phyloP scores from a whole-genome alignment of 2,888 invertebrate genomes.

The Glyphotaelius pellucidus region DNA sequence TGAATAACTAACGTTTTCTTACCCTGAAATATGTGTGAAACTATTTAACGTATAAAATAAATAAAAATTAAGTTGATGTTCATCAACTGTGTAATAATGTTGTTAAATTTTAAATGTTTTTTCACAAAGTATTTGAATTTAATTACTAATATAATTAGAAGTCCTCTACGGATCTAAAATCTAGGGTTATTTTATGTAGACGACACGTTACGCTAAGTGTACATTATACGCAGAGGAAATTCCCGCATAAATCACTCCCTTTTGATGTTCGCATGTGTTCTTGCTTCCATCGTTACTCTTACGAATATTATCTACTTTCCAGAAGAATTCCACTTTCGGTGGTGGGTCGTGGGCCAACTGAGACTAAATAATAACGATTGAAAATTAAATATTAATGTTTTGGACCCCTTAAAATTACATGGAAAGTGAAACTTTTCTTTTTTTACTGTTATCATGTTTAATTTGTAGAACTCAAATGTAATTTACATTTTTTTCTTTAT shows the following conservation, averaged over 20 bases:
- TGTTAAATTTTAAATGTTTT: no score
- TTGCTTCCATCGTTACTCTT: conserved; percentile 2
- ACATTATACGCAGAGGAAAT: conserved; percentile 39
- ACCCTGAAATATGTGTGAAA: no score
- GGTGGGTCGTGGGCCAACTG: neutral
- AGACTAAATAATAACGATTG: neutral
- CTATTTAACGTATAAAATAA: no score
- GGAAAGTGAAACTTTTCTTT: no score
- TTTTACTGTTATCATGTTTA: no score
- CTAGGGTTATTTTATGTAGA: conserved; percentile 8
- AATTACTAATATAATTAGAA: neutral
- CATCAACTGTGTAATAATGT: no score
- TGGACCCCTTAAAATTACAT: neutral
- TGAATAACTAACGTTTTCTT: no score
- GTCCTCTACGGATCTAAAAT: neutral
- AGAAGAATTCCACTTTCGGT: neutral
- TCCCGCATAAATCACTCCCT: conserved; percentile 48
- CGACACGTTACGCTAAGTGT: conserved; percentile 30
- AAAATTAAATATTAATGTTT: neutral
- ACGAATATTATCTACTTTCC: conserved; percentile 40
- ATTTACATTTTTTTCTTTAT: no score
- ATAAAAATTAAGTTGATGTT: no score
- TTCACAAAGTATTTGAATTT: neutral
- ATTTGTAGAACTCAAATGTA: no score
- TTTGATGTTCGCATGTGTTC: conserved; percentile 51